Percentiles rank a stretch among this genome's conserved stretches.
Conservation (phyloP, 2,797 vertebrate genomes). For the Chloroceryle amazona region DNA sequence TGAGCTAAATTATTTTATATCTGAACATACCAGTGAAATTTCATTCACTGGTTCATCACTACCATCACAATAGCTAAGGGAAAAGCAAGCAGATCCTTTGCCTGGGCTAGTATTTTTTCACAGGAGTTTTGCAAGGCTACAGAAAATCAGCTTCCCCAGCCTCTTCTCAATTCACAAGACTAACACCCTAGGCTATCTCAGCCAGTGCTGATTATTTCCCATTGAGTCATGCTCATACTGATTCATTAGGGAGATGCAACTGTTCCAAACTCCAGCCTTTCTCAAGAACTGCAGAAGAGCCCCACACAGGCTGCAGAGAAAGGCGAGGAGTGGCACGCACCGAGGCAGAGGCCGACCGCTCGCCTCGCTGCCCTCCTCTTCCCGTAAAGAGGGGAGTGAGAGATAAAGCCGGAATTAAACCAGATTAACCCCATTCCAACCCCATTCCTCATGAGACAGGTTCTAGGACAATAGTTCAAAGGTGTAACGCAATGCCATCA, state of each 20-base stretch:
- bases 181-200: constrained; percentile 4
- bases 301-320: not conserved
- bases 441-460: not conserved
- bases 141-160: not conserved
- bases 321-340: not conserved
- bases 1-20: not conserved
- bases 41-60: not conserved
- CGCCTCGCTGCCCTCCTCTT: not conserved
- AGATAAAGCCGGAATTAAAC: not conserved
- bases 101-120: not conserved
- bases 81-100: not conserved
- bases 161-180: not conserved
- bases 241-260: constrained; percentile 13
- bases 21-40: not conserved
- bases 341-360: not conserved
- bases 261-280: constrained; percentile 34
- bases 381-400: not conserved
- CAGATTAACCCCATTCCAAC: not conserved
- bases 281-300: not conserved
- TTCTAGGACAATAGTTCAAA: not conserved
- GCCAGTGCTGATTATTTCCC: constrained; percentile 34
- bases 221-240: constrained; percentile 4
- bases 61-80: not conserved
- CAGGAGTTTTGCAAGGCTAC: not conserved
- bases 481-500: not conserved